Base-by-base conservation (phyloP, 2,113 vertebrate genomes). In the Chaetodon trifascialis region DNA sequence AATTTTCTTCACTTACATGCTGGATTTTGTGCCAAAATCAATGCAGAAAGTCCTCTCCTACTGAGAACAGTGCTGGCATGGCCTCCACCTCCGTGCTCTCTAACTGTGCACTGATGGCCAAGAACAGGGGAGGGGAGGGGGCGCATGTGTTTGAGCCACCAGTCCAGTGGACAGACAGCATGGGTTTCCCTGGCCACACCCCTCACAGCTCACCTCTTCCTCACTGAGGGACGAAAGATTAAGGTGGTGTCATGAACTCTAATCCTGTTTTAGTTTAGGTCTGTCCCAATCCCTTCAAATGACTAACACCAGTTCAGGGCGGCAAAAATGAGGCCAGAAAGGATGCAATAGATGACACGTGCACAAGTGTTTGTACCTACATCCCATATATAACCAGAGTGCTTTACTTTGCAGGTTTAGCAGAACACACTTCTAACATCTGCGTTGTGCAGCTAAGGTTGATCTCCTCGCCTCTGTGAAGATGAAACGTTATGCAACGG, bases 401-500 rank as follows among this genome's bases (percentile, higher is more conserved):
- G 15, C 58, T 55, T 17, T 23, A 15, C 5, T 67, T 44, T 58
- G 56, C 23, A 19, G 55, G 40, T 25, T 2, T 0, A 68, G 47
- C n/a, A 63, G 11, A 59, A 38, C 11, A 14, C 21, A 68, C 52
- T 19, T 21, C 64, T 51, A 21, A 17, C 0, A n/a, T 8, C 36
- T 7, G n/a, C 14, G 38, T 63, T 44, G 9, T 34, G 52, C 47
- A 58, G 60, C 49, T 5, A 58, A 73, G 34, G 63, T 40, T 78
- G 83, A 90, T 76, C 87, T 85, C 36, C 12, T 44, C 47, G 72
- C 67, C 75, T 67, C 47, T 42, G 47, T 40, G 83, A 64, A 83
- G 87, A 86, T 90, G 86, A 90, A 51, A 76, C 14, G 76, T 95
- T 95, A 95, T 66, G 81, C 81, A 95, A 95, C 11, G 1, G 66